These are phyloP conservation scores for Calliphora vomitoria DNA, from an alignment of 2,888 invertebrate genomes.

Conservation along the genomic window DNA sequence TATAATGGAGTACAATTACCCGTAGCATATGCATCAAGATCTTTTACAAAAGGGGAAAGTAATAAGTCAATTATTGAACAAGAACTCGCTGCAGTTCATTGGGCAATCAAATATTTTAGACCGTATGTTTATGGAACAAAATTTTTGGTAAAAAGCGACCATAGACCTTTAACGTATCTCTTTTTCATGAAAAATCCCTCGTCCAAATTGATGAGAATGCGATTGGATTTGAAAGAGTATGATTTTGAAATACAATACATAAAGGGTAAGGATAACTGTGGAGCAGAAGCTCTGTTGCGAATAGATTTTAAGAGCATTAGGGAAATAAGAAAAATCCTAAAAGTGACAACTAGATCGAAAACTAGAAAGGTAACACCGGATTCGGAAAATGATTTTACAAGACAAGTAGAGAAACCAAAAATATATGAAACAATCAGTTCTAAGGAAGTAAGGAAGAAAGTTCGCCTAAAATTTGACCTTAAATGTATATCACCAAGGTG, in stretches of 20 bases:
- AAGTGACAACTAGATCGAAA: background rate
- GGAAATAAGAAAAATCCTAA: no score
- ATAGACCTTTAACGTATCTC: conserved; percentile 75
- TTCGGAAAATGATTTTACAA: background rate
- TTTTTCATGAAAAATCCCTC: no score
- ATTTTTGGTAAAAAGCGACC: no score
- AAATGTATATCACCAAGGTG: no score
- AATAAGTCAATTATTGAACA: conserved; percentile 76
- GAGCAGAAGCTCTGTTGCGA: conserved; percentile 16
- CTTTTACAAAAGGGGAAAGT: conserved; percentile 75
- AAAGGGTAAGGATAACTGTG: conserved; percentile 71
- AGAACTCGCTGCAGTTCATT: conserved; percentile 75
- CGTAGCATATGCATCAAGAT: conserved; percentile 70
- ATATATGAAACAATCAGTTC: background rate
- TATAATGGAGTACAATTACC: conserved; percentile 58
- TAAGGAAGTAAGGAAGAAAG: background rate
- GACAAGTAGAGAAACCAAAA: background rate
- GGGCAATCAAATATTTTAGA: conserved; percentile 74
- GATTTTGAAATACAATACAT: conserved; percentile 65
- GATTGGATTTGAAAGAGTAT: conserved; percentile 72
- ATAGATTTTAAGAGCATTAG: background rate
- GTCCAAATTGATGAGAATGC: conserved; percentile 59
- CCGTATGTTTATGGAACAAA: conserved; percentile 71
- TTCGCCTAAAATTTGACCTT: no score
- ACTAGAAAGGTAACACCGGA: background rate